These are phyloP conservation scores for Ariopsis seemanni DNA, from an alignment of 2,113 vertebrate species.

Conservation along the genomic window DNA sequence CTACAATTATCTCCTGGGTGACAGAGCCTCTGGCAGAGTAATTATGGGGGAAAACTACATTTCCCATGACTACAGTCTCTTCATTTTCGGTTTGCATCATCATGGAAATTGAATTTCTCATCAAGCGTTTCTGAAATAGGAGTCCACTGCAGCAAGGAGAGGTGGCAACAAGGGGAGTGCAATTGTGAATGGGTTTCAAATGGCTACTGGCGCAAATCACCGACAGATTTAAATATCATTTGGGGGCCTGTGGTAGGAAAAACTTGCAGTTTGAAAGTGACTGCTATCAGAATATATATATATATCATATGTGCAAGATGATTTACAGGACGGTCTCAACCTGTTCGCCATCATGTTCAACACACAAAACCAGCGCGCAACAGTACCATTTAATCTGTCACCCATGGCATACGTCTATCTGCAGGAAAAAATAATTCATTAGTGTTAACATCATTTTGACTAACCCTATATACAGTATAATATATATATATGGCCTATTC, in stretches of 20 bases:
- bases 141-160: constrained; percentile 51
- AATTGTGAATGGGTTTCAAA: constrained; percentile 59
- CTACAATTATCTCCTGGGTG: constrained; percentile 79
- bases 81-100: constrained; percentile 39
- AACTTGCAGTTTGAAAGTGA: constrained; percentile 62
- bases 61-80: constrained; percentile 57
- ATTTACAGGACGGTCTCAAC: too few relatives aligned
- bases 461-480: too few relatives aligned
- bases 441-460: too few relatives aligned
- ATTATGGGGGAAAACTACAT: constrained; percentile 38
- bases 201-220: constrained; percentile 57
- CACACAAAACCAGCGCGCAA: too few relatives aligned
- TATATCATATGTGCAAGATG: too few relatives aligned
- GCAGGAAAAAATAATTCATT: too few relatives aligned
- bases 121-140: constrained; percentile 45
- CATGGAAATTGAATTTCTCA: constrained; percentile 47
- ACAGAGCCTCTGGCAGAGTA: constrained; percentile 82
- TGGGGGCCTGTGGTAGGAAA: constrained; percentile 41
- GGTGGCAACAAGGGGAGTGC: constrained; percentile 56
- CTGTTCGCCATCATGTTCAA: too few relatives aligned
- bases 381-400: too few relatives aligned
- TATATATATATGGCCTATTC: too few relatives aligned
- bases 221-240: constrained; percentile 57
- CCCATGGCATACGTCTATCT: too few relatives aligned
- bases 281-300: constrained; percentile 43